Evolutionary conservation across 1,140 invertebrate species (phyloP).

Genomic region (Aphidius gifuensis): DNA sequence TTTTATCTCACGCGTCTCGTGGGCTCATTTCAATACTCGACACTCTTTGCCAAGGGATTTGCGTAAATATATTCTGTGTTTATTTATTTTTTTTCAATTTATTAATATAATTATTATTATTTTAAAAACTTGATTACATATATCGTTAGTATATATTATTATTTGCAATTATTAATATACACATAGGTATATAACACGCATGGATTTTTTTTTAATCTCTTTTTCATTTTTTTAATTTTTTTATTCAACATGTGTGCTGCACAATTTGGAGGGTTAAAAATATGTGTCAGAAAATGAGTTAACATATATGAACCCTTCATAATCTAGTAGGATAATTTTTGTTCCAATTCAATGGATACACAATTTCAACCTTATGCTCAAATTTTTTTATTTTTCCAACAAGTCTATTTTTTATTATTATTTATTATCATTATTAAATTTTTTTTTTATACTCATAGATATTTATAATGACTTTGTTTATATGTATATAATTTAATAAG

Average conservation of each 20-base stretch:
- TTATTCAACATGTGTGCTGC: neutral
- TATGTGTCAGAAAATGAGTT: constrained; percentile 1
- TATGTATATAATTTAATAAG: constrained; percentile 40
- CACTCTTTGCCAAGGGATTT: constrained; percentile 7
- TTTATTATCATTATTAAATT: neutral
- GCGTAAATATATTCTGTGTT: neutral
- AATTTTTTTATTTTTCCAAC: constrained; percentile 37
- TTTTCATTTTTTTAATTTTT: no score
- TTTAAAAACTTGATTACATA: no score
- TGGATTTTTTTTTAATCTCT: no score
- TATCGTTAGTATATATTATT: no score
- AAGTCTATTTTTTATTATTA: constrained; percentile 29
- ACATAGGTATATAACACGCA: neutral
- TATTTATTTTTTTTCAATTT: neutral
- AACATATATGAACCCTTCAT: constrained; percentile 34
- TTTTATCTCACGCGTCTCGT: constrained; percentile 14
- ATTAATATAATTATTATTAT: neutral
- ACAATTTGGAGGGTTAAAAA: constrained; percentile 4
- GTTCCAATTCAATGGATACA: constrained; percentile 7
- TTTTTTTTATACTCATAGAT: neutral
- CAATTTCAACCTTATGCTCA: constrained; percentile 15
- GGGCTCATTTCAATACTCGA: constrained; percentile 10
- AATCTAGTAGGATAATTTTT: constrained; percentile 6
- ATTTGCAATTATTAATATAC: neutral
- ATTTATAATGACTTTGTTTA: constrained; percentile 52